phyloP scores from a whole-genome alignment of 2,888 invertebrate species.

The Vandiemenella viatica region DNA sequence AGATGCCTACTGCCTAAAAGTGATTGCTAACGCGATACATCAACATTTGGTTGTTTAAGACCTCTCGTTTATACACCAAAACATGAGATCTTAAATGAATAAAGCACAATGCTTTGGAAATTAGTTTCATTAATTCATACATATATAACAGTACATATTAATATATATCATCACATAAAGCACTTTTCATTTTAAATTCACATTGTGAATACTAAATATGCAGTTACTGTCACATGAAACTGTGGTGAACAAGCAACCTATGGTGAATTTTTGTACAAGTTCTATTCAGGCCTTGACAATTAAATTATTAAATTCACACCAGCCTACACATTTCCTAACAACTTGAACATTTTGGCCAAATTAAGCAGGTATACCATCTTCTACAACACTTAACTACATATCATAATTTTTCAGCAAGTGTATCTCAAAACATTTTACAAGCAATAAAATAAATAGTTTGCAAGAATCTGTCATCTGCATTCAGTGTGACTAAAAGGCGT shows the following conservation, averaged over 20 bases:
- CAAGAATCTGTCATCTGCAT: no score
- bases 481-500: no score
- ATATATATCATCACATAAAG: conserved; percentile 12
- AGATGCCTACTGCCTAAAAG: conserved; percentile 25
- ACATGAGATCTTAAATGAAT: conserved; percentile 2
- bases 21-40: conserved; percentile 23
- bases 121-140: no score
- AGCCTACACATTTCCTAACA: conserved; percentile 9
- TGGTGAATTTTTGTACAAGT: conserved; percentile 11
- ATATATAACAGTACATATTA: conserved; percentile 10
- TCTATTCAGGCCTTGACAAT: conserved; percentile 12
- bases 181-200: conserved; percentile 14
- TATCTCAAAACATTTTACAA: no score
- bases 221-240: conserved; percentile 15
- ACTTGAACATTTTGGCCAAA: no score
- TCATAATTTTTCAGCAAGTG: no score
- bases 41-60: conserved; percentile 16
- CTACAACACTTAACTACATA: no score
- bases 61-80: neutral
- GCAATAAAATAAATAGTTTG: no score
- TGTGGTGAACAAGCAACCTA: conserved; percentile 15
- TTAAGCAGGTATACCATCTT: no score
- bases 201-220: conserved; percentile 18
- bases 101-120: conserved; percentile 13
- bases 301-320: conserved; percentile 11